Evolutionary conservation across 2,888 invertebrate genomes (phyloP).

Genomic region (Macrosiphum euphorbiae): DNA sequence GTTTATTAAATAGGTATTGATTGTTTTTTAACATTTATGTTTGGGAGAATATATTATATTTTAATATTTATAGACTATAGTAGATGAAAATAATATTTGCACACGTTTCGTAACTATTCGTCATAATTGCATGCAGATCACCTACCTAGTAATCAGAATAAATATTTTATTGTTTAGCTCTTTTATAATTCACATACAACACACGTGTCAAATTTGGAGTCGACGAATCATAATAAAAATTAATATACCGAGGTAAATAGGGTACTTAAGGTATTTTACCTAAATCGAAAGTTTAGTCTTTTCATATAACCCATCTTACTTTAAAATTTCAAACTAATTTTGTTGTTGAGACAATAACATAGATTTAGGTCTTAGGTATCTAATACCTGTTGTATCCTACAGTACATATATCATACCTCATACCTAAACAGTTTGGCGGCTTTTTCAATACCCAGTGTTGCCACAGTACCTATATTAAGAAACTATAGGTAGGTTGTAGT

Average conservation of each 20-base stretch:
- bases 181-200: background rate
- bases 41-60: background rate
- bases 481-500: background rate
- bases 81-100: background rate
- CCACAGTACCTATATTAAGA: background rate
- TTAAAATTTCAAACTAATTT: background rate
- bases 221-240: background rate
- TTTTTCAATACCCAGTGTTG: constrained; percentile 31
- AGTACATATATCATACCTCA: background rate
- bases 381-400: background rate
- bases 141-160: background rate
- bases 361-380: background rate
- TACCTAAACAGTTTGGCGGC: background rate
- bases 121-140: background rate
- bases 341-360: background rate
- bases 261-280: background rate
- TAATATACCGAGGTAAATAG: background rate
- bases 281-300: background rate
- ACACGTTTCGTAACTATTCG: background rate
- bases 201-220: background rate
- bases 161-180: background rate
- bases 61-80: too few species aligned
- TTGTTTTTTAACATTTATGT: background rate
- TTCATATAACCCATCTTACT: background rate
- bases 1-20: background rate